phyloP scores from a whole-genome alignment of 1,140 invertebrate species.

The Temnothorax curvispinosus region DNA sequence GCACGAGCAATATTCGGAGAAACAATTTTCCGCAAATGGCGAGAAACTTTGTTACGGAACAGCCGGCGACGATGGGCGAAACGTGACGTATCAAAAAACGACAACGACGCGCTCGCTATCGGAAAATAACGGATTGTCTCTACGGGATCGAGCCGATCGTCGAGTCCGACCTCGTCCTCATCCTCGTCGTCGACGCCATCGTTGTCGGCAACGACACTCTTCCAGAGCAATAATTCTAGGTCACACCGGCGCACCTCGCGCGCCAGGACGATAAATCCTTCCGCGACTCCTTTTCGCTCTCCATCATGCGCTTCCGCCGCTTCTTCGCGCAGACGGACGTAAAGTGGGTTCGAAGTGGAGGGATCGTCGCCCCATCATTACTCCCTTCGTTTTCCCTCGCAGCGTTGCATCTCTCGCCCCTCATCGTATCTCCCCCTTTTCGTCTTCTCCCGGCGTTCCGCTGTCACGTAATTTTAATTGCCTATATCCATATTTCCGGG shows the following conservation, averaged over 20 bases:
- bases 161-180: constrained; percentile 42
- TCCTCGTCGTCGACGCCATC: constrained; percentile 4
- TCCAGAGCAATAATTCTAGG: constrained; percentile 49
- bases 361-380: constrained; percentile 48
- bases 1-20: constrained; percentile 57
- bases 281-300: not conserved
- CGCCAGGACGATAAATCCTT: constrained; percentile 20
- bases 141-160: constrained; percentile 43
- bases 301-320: not conserved
- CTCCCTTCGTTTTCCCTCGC: constrained; percentile 40
- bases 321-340: constrained; percentile 44
- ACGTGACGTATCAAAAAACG: constrained; percentile 59
- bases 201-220: constrained; percentile 26
- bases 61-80: constrained; percentile 47
- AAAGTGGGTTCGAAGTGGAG: constrained; percentile 64
- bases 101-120: not conserved
- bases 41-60: constrained; percentile 31
- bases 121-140: constrained; percentile 46
- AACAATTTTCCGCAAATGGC: constrained; percentile 50
- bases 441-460: not conserved
- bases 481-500: constrained; percentile 78
- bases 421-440: not conserved
- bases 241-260: constrained; percentile 36
- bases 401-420: not conserved
- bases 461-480: constrained; percentile 77